phyloP scores from a whole-genome alignment of 2,113 vertebrate species.

The Sturnira hondurensis region DNA sequence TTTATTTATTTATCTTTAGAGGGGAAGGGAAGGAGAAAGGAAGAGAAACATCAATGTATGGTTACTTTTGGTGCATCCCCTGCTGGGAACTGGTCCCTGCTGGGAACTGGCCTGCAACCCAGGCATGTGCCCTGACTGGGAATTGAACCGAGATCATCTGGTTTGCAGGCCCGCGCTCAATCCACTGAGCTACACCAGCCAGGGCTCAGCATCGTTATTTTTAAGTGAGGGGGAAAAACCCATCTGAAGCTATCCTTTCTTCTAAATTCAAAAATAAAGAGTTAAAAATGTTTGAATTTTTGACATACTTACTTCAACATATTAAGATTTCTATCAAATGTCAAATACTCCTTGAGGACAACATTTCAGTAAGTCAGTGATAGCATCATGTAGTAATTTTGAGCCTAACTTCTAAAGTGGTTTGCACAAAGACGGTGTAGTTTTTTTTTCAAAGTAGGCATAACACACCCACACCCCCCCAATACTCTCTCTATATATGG shows the following conservation, averaged over 20 bases:
- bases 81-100: too few species aligned
- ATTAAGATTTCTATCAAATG: conserved; percentile 52
- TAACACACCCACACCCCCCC: conserved; percentile 30
- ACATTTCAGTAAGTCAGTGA: conserved; percentile 35
- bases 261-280: conserved; percentile 27
- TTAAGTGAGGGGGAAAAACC: not conserved
- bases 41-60: too few species aligned
- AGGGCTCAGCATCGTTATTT: conserved; percentile 3
- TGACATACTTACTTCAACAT: conserved; percentile 37
- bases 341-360: conserved; percentile 24
- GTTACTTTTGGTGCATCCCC: too few species aligned
- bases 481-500: not conserved
- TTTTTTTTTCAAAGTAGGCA: conserved; percentile 40
- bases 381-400: conserved; percentile 53
- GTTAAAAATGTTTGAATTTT: conserved; percentile 37
- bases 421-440: conserved; percentile 34
- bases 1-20: too few species aligned
- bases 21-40: too few species aligned
- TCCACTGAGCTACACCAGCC: too few species aligned
- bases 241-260: conserved; percentile 18
- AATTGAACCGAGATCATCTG: too few species aligned
- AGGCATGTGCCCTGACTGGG: too few species aligned
- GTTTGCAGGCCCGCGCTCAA: too few species aligned
- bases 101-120: too few species aligned
- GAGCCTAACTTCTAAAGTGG: conserved; percentile 27